Percentiles rank a stretch among this genome's conserved stretches.
These are phyloP conservation scores for Ictalurus punctatus DNA, from an alignment of 2,113 vertebrate species.

Conservation along the genomic window DNA sequence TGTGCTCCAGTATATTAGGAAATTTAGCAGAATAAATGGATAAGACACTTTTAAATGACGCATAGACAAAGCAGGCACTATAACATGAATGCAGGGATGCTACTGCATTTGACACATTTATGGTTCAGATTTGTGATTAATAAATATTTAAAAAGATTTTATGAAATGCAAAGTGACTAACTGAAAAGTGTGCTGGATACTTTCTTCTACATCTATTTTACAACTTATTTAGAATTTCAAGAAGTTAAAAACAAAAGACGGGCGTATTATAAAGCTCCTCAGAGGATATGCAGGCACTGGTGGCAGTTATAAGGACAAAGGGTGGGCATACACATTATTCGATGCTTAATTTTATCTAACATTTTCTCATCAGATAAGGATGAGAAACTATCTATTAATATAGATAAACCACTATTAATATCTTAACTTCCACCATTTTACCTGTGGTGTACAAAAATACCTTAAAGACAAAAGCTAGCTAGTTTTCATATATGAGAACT, in stretches of 20 bases:
- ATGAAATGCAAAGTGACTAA: not conserved
- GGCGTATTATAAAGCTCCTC: not conserved
- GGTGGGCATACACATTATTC: not conserved
- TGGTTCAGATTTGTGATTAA: not conserved
- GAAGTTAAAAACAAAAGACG: not conserved
- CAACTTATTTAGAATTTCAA: not conserved
- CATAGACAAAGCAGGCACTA: not conserved
- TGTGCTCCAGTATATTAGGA: not conserved
- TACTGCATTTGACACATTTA: not conserved
- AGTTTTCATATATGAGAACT: not conserved
- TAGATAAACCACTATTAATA: not conserved
- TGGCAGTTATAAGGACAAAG: not conserved
- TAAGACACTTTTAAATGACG: not conserved
- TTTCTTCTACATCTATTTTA: not conserved
- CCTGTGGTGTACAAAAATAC: not conserved
- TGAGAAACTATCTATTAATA: too few relatives aligned
- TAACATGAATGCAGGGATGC: not conserved
- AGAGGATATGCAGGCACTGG: not conserved
- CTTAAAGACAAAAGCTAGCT: not conserved
- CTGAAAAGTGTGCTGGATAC: not conserved
- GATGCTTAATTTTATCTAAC: not conserved
- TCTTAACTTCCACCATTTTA: not conserved
- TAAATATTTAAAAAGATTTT: not conserved
- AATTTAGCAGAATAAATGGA: too few relatives aligned
- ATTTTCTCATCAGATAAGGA: not conserved